Percentiles rank a stretch among this genome's conserved stretches.
phyloP scores from a whole-genome alignment of 2,113 vertebrate species.

The Ahaetulla prasina region DNA sequence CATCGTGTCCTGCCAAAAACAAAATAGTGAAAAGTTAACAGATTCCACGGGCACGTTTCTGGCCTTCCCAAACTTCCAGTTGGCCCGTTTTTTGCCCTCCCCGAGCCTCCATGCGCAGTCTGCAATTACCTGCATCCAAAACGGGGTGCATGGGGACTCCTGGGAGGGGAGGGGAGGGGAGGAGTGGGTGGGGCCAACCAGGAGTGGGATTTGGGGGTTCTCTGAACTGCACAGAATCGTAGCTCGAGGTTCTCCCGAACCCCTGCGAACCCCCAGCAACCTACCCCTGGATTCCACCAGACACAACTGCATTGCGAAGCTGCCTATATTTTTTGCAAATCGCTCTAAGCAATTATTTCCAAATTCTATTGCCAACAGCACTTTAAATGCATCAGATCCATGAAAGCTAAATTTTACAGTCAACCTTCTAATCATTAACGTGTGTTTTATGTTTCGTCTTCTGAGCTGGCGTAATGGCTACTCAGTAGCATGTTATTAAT shows the following conservation, averaged over 20 bases:
- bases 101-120: no score
- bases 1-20: constrained; percentile 45
- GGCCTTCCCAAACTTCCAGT: no score
- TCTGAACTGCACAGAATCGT: no score
- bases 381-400: background rate
- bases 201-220: no score
- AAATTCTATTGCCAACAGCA: background rate
- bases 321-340: background rate
- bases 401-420: rapidly evolving
- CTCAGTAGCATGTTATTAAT: background rate
- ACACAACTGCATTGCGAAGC: rapidly evolving
- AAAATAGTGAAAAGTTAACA: background rate
- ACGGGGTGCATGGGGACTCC: no score
- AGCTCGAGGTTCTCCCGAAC: no score
- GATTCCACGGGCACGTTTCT: rapidly evolving
- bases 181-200: no score
- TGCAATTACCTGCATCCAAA: no score
- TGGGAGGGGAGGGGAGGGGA: no score
- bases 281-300: rapidly evolving
- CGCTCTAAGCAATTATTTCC: background rate
- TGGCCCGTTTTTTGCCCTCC: no score
- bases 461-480: background rate
- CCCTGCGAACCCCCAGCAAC: no score
- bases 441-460: background rate
- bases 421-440: rapidly evolving